Base-by-base conservation (phyloP, 2,888 invertebrate genomes). In the Capitulum mitella region DNA sequence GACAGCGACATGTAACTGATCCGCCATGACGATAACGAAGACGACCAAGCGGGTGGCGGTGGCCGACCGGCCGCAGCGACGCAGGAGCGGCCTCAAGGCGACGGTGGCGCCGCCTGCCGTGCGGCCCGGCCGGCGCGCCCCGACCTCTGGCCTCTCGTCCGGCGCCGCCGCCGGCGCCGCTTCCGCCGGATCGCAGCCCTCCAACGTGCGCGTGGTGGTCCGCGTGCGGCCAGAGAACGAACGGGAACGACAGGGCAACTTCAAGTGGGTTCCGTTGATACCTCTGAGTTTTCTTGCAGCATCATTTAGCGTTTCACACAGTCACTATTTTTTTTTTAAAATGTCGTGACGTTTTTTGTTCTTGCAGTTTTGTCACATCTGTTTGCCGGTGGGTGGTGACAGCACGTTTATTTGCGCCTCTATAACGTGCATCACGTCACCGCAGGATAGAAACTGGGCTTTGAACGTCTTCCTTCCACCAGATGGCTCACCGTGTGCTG, bases 201-300 rank as follows among this genome's bases (percentile, higher is more conserved):
- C 70, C 26, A 91, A 90, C 83, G 91, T 94, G 43, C 91, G 91
- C 87, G 95, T 96, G 8, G 92, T 92, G 78, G 92, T 96, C 0
- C 89, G 96, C 77, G 92, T 95, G 3, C 88, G 96, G n/a, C 95
- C 95, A 3, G 87, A 90, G 78, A 94, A 92, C 86, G 86, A 88
- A 0, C 89, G 87, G 51, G 95, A 95, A 86, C 83, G 86, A 80
- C 88, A 81, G 12, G 80, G 79, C 6, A 82, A 83, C 74, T 70
- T 80, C 5, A 83, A 82, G 84, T 84, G 79, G 61, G 82, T 80
- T 32, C 54, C 19, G 40, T 1, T n/a, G n/a, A n/a, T n/a, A n/a
- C n/a, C n/a, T n/a, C n/a, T n/a, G n/a, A n/a, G n/a, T n/a, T n/a
- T n/a, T n/a, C n/a, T n/a, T n/a, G n/a, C n/a, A n/a, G n/a, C n/a